Conservation (phyloP, 30 jellyfish, hydroid and myxozoan genomes). For the Cassiopea xamachana region DNA sequence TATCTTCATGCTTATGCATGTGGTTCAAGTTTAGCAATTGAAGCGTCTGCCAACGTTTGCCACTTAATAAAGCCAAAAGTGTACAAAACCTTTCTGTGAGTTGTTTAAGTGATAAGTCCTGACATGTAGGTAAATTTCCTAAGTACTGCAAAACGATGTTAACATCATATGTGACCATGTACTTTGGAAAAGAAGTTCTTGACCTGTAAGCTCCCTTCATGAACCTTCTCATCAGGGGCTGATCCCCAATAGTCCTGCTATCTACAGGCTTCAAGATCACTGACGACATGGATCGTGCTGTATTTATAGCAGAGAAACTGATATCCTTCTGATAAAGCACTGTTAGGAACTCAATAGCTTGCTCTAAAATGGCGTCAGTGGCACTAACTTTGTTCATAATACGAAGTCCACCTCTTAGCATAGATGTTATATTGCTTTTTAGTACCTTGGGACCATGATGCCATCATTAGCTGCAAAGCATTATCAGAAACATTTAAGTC, state of each 20-base stretch:
- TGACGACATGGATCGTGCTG: conserved; percentile 60
- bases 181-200: conserved; percentile 30
- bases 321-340: not conserved
- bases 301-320: not conserved
- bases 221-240: not conserved
- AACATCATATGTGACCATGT: conserved; percentile 22
- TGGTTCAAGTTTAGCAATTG: conserved; percentile 3
- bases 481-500: not conserved
- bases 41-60: conserved; percentile 30
- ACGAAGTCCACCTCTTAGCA: not conserved
- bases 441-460: not conserved
- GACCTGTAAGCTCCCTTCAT: conserved; percentile 15
- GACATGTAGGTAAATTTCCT: not conserved
- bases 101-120: not conserved
- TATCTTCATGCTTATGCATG: conserved; percentile 22
- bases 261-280: not conserved
- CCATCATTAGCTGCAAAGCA: not conserved
- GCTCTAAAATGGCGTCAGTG: not conserved
- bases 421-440: not conserved
- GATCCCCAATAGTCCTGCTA: conserved; percentile 13
- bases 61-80: conserved; percentile 10
- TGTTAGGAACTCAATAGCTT: not conserved
- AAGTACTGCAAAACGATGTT: not conserved
- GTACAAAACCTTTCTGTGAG: not conserved
- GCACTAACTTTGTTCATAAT: not conserved